Evolutionary conservation across 2,113 vertebrate species (phyloP), one percentile per base, ranked within the genome.

Genomic region (Labeo catla): DNA sequence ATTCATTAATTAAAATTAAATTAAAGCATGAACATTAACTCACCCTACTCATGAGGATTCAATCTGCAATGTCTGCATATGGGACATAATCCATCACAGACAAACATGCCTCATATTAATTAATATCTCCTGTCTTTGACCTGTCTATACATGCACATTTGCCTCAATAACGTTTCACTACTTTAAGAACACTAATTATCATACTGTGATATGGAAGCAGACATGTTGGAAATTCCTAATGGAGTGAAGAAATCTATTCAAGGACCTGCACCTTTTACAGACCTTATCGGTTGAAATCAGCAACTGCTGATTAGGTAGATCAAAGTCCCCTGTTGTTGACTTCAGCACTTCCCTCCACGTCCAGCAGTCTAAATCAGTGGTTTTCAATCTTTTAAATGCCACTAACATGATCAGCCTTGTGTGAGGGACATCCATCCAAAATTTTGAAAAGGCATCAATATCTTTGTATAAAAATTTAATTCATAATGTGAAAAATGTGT

Each of bases 261-360:
- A 73, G 4, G 74, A 21, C 47, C 49, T 76, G 76, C 28, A 57
- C 3, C 34, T 57, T 78, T 78, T 50, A 34, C 54, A 78, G 50
- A 39, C 34, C 21, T 80, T 80, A 45, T 80, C 50, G 4, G 23
- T 2, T 77, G 13, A 80, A 80, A 63, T 59, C 50, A 80, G 54
- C 36, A 59, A 80, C 36, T 43, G 54, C 54, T n/a, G 77, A 57
- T 78, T 78, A 23, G 76, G 5, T 39, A n/a, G 36, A 59, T 43
- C 57, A 63, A 80, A 80, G 54, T 80, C 36, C 0, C 6, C 54
- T 80, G 23, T 23, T 45, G 57, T 80, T 80, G 77, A 80, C 50
- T 78, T 78, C 16, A 78, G 50, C 36, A n/a, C 77, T 80, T 80
- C 57, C 15, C 76, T 77, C 49, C 76, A 77, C 23, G 54, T 8